These are phyloP conservation scores for Dolichotis patagonum DNA, from an alignment of 2,113 vertebrate genomes.

Conservation along the genomic window DNA sequence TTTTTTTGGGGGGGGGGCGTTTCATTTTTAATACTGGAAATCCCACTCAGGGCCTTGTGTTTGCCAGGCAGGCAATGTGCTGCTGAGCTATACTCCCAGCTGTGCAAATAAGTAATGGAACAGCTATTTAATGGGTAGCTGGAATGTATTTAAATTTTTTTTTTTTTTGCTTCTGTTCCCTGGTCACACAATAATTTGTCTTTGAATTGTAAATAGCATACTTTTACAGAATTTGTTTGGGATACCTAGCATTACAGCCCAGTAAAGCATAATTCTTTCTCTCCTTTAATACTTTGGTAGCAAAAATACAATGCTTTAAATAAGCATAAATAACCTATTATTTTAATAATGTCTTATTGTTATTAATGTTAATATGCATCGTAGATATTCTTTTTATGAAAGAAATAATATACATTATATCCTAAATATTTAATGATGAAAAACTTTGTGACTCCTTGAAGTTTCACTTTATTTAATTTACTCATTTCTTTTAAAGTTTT, in stretches of 20 bases:
- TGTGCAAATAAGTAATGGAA: constrained; percentile 58
- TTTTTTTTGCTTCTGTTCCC: constrained; percentile 51
- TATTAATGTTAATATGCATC: constrained; percentile 60
- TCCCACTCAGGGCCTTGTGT: too few relatives aligned
- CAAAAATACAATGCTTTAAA: constrained; percentile 18
- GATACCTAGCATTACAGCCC: constrained; percentile 22
- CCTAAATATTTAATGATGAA: background rate
- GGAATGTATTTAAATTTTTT: constrained; percentile 48
- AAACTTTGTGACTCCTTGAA: background rate
- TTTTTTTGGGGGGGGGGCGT: too few relatives aligned
- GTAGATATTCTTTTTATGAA: background rate
- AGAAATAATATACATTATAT: background rate
- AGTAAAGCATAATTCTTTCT: constrained; percentile 32
- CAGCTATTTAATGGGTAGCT: constrained; percentile 74
- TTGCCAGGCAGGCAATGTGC: too few relatives aligned
- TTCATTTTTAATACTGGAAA: too few relatives aligned
- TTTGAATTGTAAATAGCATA: constrained; percentile 44
- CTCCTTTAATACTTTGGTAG: constrained; percentile 41
- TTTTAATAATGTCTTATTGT: constrained; percentile 54
- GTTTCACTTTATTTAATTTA: background rate
- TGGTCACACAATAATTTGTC: constrained; percentile 23
- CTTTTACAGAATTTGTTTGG: constrained; percentile 54
- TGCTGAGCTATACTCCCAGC: too few relatives aligned
- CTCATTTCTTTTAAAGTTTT: background rate
- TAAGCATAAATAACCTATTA: too few relatives aligned